These are phyloP conservation scores for Siphamia tubifer DNA, from an alignment of 2,113 vertebrate genomes.

Conservation along the genomic window DNA sequence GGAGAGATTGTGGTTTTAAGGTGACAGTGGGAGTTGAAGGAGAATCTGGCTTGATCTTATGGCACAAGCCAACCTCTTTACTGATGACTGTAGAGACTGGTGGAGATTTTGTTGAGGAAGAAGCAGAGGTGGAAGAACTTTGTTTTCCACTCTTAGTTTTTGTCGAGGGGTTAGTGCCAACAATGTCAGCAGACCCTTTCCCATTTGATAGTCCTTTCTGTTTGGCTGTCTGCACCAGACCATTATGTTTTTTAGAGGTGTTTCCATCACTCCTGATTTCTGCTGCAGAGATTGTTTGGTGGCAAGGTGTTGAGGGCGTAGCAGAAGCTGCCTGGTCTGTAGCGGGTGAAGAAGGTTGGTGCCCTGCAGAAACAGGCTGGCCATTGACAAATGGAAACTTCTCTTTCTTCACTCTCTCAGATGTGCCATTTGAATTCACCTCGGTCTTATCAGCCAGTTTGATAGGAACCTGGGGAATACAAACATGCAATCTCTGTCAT, in stretches of 20 bases:
- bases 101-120: constrained; percentile 37
- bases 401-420: constrained; percentile 67
- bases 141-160: constrained; percentile 83
- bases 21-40: constrained; percentile 36
- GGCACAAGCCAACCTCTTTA: constrained; percentile 37
- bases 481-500: constrained; percentile 52
- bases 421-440: constrained; percentile 59
- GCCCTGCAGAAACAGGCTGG: constrained; percentile 36
- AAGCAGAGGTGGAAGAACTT: constrained; percentile 34
- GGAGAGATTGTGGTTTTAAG: constrained; percentile 42
- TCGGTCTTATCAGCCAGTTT: constrained; percentile 73
- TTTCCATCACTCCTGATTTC: constrained; percentile 76
- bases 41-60: constrained; percentile 45
- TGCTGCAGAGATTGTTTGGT: constrained; percentile 1
- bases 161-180: constrained; percentile 83
- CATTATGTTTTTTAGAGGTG: constrained; percentile 75
- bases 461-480: constrained; percentile 66
- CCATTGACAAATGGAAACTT: constrained; percentile 50
- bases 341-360: constrained; percentile 49
- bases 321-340: constrained; percentile 38
- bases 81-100: constrained; percentile 26
- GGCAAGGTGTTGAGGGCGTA: constrained; percentile 21
- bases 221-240: constrained; percentile 78
- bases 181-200: constrained; percentile 81
- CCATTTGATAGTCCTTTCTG: constrained; percentile 84